These are phyloP conservation scores for Nephrotoma guestfalica DNA, from an alignment of 2,888 invertebrate species.

Conservation along the genomic window DNA sequence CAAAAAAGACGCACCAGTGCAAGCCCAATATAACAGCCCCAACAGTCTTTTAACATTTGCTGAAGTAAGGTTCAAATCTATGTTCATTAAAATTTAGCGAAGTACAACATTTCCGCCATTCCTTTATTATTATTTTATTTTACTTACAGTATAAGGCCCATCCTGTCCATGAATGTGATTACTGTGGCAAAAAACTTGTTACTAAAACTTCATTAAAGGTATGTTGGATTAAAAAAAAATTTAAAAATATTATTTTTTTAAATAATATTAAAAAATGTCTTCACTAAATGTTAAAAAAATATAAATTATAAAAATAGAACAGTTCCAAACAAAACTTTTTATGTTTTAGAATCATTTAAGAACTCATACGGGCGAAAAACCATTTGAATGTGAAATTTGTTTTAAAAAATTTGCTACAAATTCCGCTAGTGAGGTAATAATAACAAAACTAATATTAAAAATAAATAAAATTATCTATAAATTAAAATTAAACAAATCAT, in stretches of 20 bases:
- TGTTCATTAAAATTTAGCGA: not conserved
- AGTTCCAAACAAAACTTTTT: not conserved
- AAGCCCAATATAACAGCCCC: not conserved
- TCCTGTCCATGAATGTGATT: conserved; percentile 2
- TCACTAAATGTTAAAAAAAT: not conserved
- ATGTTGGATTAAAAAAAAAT: not conserved
- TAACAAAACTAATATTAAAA: not conserved
- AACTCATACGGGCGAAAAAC: conserved; percentile 4
- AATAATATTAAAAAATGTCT: not conserved
- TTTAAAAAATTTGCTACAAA: conserved; percentile 4
- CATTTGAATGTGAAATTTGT: conserved; percentile 4
- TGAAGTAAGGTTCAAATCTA: not conserved
- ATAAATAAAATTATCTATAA: not conserved
- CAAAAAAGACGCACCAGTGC: not conserved
- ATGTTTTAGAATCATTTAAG: conserved; percentile 4
- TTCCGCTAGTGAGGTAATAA: conserved; percentile 1
- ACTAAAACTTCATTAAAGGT: conserved; percentile 1
- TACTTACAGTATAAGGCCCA: not conserved
- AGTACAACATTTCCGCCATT: not conserved
- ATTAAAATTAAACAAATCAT: not conserved
- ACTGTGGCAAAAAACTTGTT: conserved; percentile 1
- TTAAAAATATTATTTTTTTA: not conserved
- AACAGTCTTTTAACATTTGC: conserved; percentile 1
- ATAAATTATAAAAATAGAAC: not conserved
- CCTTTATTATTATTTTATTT: not conserved